Evolutionary conservation across 2,113 vertebrate species (phyloP).

Genomic region (Lophochroa leadbeateri): DNA sequence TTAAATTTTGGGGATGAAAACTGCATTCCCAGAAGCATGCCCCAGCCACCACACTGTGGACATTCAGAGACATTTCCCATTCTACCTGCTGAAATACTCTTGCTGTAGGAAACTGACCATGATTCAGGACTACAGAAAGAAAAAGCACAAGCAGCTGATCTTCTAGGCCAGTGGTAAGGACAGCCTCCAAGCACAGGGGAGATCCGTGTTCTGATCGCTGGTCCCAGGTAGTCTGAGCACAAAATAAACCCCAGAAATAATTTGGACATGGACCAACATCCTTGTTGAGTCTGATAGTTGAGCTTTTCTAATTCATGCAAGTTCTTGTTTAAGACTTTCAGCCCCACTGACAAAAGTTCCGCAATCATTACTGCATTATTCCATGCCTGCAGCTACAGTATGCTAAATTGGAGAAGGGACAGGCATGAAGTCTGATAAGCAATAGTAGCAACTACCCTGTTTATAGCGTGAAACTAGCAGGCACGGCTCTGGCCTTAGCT

Average conservation of each 20-base stretch:
- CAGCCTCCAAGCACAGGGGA: background rate
- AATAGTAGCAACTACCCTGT: background rate
- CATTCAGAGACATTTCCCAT: background rate
- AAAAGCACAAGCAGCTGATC: background rate
- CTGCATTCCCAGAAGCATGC: background rate
- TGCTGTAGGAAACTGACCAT: background rate
- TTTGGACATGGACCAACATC: background rate
- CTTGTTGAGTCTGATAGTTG: background rate
- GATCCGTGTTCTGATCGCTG: background rate
- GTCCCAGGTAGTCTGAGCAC: background rate
- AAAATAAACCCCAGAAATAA: background rate
- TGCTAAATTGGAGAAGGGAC: accelerated
- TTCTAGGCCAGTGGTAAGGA: background rate
- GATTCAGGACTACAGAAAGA: background rate
- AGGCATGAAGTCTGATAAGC: background rate
- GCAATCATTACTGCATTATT: slow-evolving; percentile 22
- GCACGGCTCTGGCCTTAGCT: background rate
- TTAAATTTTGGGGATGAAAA: background rate
- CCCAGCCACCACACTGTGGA: background rate
- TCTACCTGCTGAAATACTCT: background rate
- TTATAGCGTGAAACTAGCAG: background rate
- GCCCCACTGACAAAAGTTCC: slow-evolving; percentile 1
- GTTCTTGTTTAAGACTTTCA: background rate
- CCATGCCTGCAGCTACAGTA: background rate
- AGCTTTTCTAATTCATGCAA: background rate